Conservation (phyloP, 2,888 invertebrate species). For the Tenthredo notha region DNA sequence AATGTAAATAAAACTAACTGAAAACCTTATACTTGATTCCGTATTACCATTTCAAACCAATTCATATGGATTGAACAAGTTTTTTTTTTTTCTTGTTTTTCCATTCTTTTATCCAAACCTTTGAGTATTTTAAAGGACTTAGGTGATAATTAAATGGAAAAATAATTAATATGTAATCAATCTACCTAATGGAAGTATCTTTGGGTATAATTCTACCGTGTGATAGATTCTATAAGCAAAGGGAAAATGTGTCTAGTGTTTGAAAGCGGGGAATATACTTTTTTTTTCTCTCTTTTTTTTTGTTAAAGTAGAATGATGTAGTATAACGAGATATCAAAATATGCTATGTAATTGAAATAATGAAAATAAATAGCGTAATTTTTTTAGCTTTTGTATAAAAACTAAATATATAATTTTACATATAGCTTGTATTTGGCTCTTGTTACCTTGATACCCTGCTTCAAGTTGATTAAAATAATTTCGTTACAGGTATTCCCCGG, state of each 20-base stretch:
- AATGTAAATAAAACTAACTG: neutral
- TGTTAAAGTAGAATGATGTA: neutral
- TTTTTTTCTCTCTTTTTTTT: neutral
- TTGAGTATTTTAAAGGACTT: neutral
- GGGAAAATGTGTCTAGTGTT: neutral
- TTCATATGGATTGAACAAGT: neutral
- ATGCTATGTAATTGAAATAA: neutral
- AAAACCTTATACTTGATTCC: neutral
- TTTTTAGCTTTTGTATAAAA: neutral
- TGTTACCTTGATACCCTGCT: conserved; percentile 1
- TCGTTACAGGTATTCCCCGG: conserved; percentile 27
- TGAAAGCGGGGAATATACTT: neutral
- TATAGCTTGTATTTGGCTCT: neutral
- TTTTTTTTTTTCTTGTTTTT: too few species aligned
- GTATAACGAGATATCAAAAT: neutral
- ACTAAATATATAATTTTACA: neutral
- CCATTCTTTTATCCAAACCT: neutral
- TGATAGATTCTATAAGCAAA: neutral
- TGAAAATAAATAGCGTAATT: neutral
- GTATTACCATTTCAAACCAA: neutral
- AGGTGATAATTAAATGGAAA: neutral
- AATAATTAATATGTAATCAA: neutral
- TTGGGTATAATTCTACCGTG: neutral
- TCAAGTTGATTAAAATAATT: conserved; percentile 52
- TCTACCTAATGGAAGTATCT: neutral